Base-by-base conservation (phyloP, 2,888 invertebrate species). In the Strigamia maritima region DNA sequence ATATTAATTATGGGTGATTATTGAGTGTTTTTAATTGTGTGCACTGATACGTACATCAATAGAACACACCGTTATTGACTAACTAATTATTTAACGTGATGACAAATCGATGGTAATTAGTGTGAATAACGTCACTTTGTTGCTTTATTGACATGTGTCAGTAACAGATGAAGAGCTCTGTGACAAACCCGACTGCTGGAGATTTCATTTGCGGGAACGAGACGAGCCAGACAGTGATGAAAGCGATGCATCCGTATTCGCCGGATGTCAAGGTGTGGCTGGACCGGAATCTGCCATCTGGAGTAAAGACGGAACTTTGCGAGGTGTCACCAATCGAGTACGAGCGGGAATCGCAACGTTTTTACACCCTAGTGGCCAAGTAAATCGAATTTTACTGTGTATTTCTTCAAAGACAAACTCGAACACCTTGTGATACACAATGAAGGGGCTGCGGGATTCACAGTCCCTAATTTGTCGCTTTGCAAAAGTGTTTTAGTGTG, bases 311-410 rank as follows among this genome's bases (percentile, higher is more conserved):
- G 97, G 97, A 76, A 96, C 96, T 14, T 93, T 97, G 82, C 91
- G 97, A 75, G 97, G 97, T 81, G 94, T 97, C 81, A 95, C 94
- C 88, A 97, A 97, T 88, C 90, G 96, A 83, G 97, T 97, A 80
- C 89, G 96, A 82, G 95, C 95, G 81, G 97, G 97, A 81, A 96
- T 97, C 84, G 95, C 94, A 76, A 96, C 96, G n/a, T 97, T 97
- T 87, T 89, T 95, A 81, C 94, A 94, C 85, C 90, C 92, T 78
- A 90, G 90, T 80, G 85, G 87, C 81, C 95, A 94, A 93, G 95
- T 95, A 88, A 89, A 90, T 79, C n/a, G 54, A 10, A 19, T 77
- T 79, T 54, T 31, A n/a, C n/a, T 10, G 8, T 16, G 1, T 49
- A 6, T 16, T 10, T n/a, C 24, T 16, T 70, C n/a, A n/a, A 44